Percentiles rank a stretch among this genome's conserved stretches.
These are phyloP conservation scores for Torymus aiolomorphi DNA, from an alignment of 2,888 invertebrate genomes.

Conservation along the genomic window DNA sequence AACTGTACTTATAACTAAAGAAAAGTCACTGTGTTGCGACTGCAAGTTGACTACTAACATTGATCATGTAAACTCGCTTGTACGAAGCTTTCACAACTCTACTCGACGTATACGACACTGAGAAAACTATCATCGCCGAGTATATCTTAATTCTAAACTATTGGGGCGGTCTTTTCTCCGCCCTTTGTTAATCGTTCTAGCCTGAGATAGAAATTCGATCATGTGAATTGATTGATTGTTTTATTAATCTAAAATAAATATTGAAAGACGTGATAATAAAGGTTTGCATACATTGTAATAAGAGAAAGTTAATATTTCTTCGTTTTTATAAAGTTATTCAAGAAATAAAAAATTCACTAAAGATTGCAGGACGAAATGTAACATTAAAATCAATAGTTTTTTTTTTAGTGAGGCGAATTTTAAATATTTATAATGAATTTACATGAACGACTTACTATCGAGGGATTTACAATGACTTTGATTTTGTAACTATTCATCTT, in stretches of 20 bases:
- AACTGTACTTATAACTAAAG: conserved; percentile 40
- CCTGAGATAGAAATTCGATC: background rate
- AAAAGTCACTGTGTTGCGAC: conserved; percentile 3
- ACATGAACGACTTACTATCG: background rate
- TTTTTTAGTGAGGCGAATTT: too few species aligned
- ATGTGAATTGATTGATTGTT: background rate
- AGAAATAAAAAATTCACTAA: too few species aligned
- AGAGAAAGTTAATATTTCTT: background rate
- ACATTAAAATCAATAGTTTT: too few species aligned
- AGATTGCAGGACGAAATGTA: too few species aligned
- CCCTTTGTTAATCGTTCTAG: conserved; percentile 7
- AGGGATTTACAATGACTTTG: background rate
- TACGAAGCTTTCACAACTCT: conserved; percentile 25
- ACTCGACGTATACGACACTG: conserved; percentile 36
- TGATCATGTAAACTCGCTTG: conserved; percentile 27
- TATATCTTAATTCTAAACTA: conserved; percentile 27
- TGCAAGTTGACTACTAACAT: conserved; percentile 22
- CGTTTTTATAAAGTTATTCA: too few species aligned
- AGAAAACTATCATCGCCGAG: conserved; percentile 29
- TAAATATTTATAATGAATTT: too few species aligned
- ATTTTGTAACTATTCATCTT: background rate
- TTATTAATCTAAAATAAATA: too few species aligned
- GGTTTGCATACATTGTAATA: background rate
- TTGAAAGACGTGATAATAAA: too few species aligned
- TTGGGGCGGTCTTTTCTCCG: background rate